Evolutionary conservation across 2,888 invertebrate species (phyloP), one percentile per base, ranked within the genome.

Genomic region (Drosophila engyochracea): DNA sequence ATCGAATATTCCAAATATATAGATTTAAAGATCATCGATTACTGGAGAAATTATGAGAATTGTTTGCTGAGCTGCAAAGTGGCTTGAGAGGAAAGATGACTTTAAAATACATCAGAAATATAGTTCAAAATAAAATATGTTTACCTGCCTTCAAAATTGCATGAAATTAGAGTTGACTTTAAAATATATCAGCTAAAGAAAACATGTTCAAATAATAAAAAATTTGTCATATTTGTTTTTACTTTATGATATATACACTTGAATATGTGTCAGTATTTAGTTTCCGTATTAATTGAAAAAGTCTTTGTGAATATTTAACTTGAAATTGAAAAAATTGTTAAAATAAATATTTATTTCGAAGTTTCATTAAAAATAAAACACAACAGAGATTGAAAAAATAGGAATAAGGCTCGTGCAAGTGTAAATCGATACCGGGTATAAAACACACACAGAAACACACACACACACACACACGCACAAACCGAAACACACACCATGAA

Each of bases 351-450:
- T 14, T 37, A 4, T 35, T 25, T 33, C n/a, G 4, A 37, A 22
- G 39, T 9, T 65, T 6, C 16, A 39, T 28, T 22, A 28, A 4
- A 33, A 39, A 12, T 49, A 5, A n/a, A 30, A 41, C 54, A 25
- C 33, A 35, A n/a, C 4, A 7, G 12, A 47, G 3, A 31, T 22
- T 5, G 5, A 58, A 37, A n/a, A 2, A 25, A 19, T 39, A 22
- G n/a, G 14, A 12, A n/a, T 28, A 16, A 25, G 12, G 41, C 9
- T 47, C 12, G 22, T 7, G 22, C 33, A 39, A 39, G 37, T 63
- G 33, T 25, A 64, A 69, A 69, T 65, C 74, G 47, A 35, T 53
- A 49, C 31, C 58, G 37, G 14, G 52, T 41, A 14, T 28, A 57
- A 33, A 51, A 33, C 28, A 30, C 52, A 44, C 28, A 37, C 16